Conservation (phyloP, 1,140 invertebrate genomes). For the Pomphorhynchus laevis region DNA sequence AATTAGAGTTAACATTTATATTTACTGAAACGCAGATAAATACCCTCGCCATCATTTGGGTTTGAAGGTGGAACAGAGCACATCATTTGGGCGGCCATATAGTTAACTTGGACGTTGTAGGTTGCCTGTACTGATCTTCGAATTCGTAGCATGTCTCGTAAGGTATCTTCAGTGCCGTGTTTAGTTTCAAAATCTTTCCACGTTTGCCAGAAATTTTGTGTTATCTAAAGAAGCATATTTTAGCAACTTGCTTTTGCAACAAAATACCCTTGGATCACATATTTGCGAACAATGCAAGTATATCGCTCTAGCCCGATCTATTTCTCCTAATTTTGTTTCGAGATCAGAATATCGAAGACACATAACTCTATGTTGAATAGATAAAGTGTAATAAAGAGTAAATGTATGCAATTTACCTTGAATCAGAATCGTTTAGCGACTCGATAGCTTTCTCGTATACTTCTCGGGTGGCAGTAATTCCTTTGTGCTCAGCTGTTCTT, state of each 20-base stretch:
- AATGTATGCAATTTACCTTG: constrained; percentile 19
- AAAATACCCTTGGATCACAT: constrained; percentile 54
- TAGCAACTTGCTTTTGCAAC: neutral
- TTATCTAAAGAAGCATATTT: constrained; percentile 26
- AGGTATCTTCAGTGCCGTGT: constrained; percentile 97
- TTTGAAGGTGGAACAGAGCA: too few relatives aligned
- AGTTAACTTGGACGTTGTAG: constrained; percentile 30
- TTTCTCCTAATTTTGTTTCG: constrained; percentile 84
- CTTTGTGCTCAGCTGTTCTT: constrained; percentile 79
- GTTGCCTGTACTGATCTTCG: constrained; percentile 80
- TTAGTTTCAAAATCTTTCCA: constrained; percentile 98
- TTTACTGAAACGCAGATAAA: too few relatives aligned
- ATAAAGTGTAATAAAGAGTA: neutral
- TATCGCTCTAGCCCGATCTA: constrained; percentile 70
- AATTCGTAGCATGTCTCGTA: constrained; percentile 87
- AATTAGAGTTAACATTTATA: too few relatives aligned
- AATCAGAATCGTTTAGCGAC: constrained; percentile 45
- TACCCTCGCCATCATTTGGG: too few relatives aligned
- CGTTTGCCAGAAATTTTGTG: constrained; percentile 67
- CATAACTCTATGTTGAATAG: constrained; percentile 35
- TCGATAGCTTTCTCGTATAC: constrained; percentile 97
- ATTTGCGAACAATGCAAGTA: constrained; percentile 93
- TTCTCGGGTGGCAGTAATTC: constrained; percentile 61
- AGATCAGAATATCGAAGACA: constrained; percentile 75
- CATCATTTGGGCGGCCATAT: constrained; percentile 9